Evolutionary conservation across 2,888 invertebrate species (phyloP).

Genomic region (Apamea sordens): DNA sequence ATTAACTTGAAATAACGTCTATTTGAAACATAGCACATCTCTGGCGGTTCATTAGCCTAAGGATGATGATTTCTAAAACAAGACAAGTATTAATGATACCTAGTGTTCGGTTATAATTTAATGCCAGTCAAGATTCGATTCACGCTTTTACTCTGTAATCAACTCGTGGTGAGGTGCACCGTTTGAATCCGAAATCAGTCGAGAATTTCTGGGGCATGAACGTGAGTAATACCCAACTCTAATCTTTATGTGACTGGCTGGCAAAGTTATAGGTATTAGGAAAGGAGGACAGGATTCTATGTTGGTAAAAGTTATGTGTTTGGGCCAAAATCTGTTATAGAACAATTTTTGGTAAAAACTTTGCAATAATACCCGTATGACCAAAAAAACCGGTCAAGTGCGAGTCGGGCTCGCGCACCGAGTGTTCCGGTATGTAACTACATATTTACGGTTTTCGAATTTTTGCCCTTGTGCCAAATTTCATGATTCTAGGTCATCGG

Average conservation of each 20-base stretch:
- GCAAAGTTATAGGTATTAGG: conserved; percentile 6
- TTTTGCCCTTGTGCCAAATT: too few relatives aligned
- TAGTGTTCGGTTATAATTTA: conserved; percentile 23
- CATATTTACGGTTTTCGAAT: too few relatives aligned
- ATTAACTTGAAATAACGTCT: too few relatives aligned
- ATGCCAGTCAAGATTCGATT: conserved; percentile 41
- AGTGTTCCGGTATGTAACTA: too few relatives aligned
- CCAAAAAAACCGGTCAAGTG: too few relatives aligned
- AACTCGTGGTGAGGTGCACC: conserved; percentile 23
- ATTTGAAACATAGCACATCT: too few relatives aligned
- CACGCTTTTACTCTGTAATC: conserved; percentile 30
- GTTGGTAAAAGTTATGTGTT: not conserved
- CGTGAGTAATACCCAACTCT: conserved; percentile 30
- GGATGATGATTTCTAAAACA: not conserved
- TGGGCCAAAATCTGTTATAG: not conserved
- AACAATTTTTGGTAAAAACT: not conserved
- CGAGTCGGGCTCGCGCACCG: too few relatives aligned
- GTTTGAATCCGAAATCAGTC: conserved; percentile 41
- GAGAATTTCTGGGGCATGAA: conserved; percentile 16
- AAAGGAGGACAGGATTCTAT: not conserved
- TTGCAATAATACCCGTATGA: not conserved
- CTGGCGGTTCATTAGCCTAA: too few relatives aligned
- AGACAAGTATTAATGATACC: conserved; percentile 28
- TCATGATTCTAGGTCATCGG: too few relatives aligned
- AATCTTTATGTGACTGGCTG: conserved; percentile 34